These are phyloP conservation scores for Limnephilus lunatus DNA, from an alignment of 2,888 invertebrate genomes.

Conservation along the genomic window DNA sequence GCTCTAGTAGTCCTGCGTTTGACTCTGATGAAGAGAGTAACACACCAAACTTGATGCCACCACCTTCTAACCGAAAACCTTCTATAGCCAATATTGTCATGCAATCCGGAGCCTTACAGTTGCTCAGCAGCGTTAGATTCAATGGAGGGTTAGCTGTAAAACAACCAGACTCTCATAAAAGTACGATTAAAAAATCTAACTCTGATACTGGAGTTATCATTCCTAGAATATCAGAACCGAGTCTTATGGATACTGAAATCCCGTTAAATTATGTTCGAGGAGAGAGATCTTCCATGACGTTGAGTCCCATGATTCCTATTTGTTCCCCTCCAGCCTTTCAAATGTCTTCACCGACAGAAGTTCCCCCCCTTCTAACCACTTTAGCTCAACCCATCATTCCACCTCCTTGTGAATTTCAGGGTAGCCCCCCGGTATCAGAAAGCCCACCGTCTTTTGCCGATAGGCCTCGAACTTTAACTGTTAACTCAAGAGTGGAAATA, in stretches of 20 bases:
- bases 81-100: constrained; percentile 84
- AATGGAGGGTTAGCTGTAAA: constrained; percentile 75
- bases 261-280: constrained; percentile 66
- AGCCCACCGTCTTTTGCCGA: constrained; percentile 79
- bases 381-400: constrained; percentile 84
- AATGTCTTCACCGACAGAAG: constrained; percentile 74
- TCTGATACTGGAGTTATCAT: constrained; percentile 73
- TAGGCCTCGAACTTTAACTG: constrained; percentile 77
- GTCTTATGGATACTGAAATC: constrained; percentile 80
- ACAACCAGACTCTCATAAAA: constrained; percentile 66
- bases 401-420: constrained; percentile 85
- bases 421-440: constrained; percentile 82
- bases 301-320: constrained; percentile 68
- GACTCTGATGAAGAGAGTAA: constrained; percentile 94
- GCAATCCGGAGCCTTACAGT: constrained; percentile 79
- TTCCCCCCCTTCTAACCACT: constrained; percentile 71
- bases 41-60: constrained; percentile 71
- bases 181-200: constrained; percentile 63
- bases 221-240: constrained; percentile 82
- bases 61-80: constrained; percentile 79
- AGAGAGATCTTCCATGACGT: constrained; percentile 15
- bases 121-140: constrained; percentile 77
- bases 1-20: constrained; percentile 95
- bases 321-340: constrained; percentile 72
- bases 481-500: constrained; percentile 77